Percentiles rank a stretch among this genome's conserved stretches.
These are phyloP conservation scores for Escarpia spicata DNA, from an alignment of 2,888 invertebrate species.

Conservation along the genomic window DNA sequence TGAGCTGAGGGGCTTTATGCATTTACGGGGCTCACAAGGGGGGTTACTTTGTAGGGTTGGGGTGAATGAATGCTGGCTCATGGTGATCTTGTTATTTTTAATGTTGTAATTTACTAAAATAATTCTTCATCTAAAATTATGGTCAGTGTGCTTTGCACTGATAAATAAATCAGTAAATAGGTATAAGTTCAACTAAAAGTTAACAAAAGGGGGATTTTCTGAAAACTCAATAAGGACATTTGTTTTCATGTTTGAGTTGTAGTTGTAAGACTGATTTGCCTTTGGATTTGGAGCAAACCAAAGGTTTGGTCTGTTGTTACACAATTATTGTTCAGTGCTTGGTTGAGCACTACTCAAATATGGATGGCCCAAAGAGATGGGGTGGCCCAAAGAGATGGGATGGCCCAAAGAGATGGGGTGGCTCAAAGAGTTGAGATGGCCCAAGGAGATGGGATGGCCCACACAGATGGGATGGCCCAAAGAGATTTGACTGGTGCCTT, in stretches of 20 bases:
- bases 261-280: neutral
- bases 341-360: neutral
- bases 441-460: too few species aligned
- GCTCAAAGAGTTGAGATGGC: too few species aligned
- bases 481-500: too few species aligned
- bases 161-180: neutral
- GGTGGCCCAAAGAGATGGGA: too few species aligned
- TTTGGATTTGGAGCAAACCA: neutral
- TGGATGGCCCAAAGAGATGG: too few species aligned
- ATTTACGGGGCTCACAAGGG: neutral
- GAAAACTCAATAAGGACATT: neutral
- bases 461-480: too few species aligned
- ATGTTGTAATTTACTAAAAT: neutral
- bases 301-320: neutral
- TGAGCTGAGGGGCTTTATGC: constrained; percentile 3
- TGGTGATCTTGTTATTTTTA: neutral
- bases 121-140: neutral
- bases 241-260: neutral
- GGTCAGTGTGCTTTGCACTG: neutral
- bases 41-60: neutral
- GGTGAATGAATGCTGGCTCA: neutral
- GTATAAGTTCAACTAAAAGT: neutral
- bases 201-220: neutral
- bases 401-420: too few species aligned
- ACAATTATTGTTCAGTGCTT: neutral